Evolutionary conservation across 2,113 vertebrate genomes (phyloP).

Genomic region (Passer montanus): DNA sequence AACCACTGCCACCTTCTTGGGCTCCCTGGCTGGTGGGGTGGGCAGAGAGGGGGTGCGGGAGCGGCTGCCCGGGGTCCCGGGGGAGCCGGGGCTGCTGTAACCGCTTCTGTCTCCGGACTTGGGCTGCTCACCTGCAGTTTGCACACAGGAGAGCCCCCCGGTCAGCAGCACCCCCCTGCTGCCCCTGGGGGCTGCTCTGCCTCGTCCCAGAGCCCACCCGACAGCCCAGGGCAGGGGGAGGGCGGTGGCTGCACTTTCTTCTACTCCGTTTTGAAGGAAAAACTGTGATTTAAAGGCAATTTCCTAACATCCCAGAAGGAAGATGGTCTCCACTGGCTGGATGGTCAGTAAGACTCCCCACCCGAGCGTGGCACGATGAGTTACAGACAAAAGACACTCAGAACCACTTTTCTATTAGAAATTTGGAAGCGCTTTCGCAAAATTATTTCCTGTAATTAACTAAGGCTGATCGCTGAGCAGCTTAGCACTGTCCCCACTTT

Average conservation of each 20-base stretch:
- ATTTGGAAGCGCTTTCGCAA: neutral
- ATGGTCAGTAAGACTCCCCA: neutral
- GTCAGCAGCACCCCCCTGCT: neutral
- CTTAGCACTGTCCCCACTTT: neutral
- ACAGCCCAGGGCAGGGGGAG: neutral
- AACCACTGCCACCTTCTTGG: constrained; percentile 93
- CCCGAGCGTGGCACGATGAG: accelerated
- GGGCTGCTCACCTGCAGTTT: constrained; percentile 73
- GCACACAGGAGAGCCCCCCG: neutral
- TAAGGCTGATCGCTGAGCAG: neutral
- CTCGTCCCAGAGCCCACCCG: neutral
- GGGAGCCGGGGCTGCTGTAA: constrained; percentile 93
- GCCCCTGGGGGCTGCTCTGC: neutral
- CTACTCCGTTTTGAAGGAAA: neutral
- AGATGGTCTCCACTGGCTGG: neutral
- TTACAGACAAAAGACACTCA: neutral
- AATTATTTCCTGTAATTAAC: neutral
- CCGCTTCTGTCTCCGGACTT: constrained; percentile 88
- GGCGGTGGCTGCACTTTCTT: neutral
- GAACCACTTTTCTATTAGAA: neutral
- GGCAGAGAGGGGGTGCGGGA: constrained; percentile 83
- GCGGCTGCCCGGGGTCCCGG: constrained; percentile 89
- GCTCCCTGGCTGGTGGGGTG: constrained; percentile 84
- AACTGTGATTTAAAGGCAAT: neutral
- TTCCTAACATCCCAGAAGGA: neutral